These are phyloP conservation scores for Ceyx margarethae DNA, from an alignment of 2,113 vertebrate species.

Conservation along the genomic window DNA sequence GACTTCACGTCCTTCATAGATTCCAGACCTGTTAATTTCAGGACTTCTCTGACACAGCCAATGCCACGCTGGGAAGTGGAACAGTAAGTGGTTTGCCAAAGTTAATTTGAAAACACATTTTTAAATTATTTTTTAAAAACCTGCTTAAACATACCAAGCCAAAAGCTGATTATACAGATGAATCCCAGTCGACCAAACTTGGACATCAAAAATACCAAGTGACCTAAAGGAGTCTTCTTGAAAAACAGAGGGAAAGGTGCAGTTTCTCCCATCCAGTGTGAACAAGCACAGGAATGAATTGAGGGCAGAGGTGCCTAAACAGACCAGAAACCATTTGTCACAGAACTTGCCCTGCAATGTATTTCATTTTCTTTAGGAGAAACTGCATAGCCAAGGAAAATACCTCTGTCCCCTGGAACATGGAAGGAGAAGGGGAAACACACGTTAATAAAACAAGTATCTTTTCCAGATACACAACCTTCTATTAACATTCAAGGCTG, in stretches of 20 bases:
- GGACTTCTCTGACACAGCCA: background rate
- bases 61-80: background rate
- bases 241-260: conserved; percentile 22
- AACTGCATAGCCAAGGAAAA: conserved; percentile 49
- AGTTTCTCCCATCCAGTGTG: background rate
- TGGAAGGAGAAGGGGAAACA: background rate
- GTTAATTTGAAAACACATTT: background rate
- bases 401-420: conserved; percentile 27
- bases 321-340: conserved; percentile 49
- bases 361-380: conserved; percentile 58
- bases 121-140: background rate
- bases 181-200: background rate
- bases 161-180: background rate
- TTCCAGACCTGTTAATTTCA: conserved; percentile 1
- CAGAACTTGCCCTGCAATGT: conserved; percentile 6
- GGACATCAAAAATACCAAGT: background rate
- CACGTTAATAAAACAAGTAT: conserved; percentile 10
- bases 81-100: background rate
- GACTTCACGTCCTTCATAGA: conserved; percentile 35
- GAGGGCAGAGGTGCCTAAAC: conserved; percentile 53
- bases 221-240: background rate
- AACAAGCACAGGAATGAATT: conserved; percentile 58
- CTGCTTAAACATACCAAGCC: background rate
- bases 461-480: background rate
- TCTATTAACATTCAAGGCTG: background rate